These are phyloP conservation scores for Montifringilla adamsi DNA, from an alignment of 2,113 vertebrate genomes.

Conservation along the genomic window DNA sequence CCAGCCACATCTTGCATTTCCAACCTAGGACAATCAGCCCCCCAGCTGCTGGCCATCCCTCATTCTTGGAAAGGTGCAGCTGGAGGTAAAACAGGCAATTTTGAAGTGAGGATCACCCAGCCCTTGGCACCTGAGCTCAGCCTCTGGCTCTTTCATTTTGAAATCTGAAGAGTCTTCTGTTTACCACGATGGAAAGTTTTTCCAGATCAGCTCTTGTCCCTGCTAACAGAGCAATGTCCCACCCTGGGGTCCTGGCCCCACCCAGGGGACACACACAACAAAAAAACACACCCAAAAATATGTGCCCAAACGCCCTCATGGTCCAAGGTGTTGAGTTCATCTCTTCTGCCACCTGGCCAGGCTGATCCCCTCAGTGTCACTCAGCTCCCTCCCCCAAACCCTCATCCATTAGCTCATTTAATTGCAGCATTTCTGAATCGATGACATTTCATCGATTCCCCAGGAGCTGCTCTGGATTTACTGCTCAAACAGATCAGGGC, in stretches of 20 bases:
- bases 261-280: background rate
- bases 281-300: background rate
- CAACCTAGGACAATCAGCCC: background rate
- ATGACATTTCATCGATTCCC: background rate
- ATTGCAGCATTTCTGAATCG: background rate
- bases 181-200: fast-evolving
- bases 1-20: background rate
- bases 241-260: background rate
- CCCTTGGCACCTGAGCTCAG: background rate
- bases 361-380: background rate
- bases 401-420: background rate
- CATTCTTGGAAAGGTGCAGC: background rate
- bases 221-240: background rate
- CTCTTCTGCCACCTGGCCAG: background rate
- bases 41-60: background rate
- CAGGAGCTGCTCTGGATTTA: background rate
- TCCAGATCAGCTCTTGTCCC: background rate
- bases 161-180: background rate
- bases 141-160: background rate
- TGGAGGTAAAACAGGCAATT: background rate
- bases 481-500: background rate
- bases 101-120: fast-evolving
- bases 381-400: background rate
- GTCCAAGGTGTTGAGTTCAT: background rate
- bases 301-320: background rate